Conservation (phyloP, 1,140 invertebrate species). For the Homalodisca vitripennis region DNA sequence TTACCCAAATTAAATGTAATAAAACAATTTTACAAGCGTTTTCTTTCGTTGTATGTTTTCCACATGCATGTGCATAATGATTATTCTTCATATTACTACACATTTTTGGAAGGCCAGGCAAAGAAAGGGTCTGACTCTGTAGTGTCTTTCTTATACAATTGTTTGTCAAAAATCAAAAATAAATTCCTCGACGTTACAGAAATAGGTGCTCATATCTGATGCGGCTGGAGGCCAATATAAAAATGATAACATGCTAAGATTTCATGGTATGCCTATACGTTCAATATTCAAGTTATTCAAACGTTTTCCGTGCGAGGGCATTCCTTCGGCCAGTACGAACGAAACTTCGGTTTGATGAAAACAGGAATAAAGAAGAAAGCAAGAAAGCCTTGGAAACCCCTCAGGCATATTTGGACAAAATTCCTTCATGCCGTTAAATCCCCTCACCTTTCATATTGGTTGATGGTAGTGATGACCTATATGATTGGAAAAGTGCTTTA, state of each 20-base stretch:
- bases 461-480: neutral
- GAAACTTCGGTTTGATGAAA: neutral
- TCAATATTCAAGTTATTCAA: neutral
- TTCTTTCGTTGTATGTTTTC: conserved; percentile 31
- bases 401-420: neutral
- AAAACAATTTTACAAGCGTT: conserved; percentile 30
- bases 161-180: neutral
- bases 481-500: neutral
- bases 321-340: conserved; percentile 14
- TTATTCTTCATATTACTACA: conserved; percentile 23
- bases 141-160: neutral
- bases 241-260: neutral
- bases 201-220: conserved; percentile 20
- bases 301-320: neutral
- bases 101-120: conserved; percentile 23
- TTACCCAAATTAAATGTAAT: conserved; percentile 32
- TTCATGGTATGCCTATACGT: neutral
- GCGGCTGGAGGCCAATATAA: neutral
- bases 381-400: neutral
- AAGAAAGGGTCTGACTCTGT: conserved; percentile 27
- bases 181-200: neutral
- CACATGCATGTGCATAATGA: conserved; percentile 33
- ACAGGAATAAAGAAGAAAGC: neutral
- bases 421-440: neutral
- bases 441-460: neutral